Evolutionary conservation across 2,888 invertebrate genomes (phyloP), one percentile per base, ranked within the genome.

Genomic region (Tiliacea citrago): DNA sequence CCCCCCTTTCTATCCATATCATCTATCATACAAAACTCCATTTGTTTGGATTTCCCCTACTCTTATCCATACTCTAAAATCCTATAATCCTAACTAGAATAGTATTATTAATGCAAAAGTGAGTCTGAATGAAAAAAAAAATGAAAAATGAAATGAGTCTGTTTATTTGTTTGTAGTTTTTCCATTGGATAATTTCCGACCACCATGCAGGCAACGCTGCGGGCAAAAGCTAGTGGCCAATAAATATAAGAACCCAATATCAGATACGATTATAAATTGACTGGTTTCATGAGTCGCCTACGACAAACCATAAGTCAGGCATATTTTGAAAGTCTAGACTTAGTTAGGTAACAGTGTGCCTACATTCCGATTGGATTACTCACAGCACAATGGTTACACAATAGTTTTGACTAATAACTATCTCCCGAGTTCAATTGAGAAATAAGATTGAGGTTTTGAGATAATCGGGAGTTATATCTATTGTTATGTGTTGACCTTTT

Each of bases 321-420:
- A 80, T 81, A 81, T 60, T 73, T 53, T 81, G 81, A 65, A 74
- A 73, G 81, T 65, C 81, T 80, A 77, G 77, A 24, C 77, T 6
- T 5, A 0, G 29, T 79, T 60, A 77, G 29, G 78, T 82, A 80
- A 78, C 39, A 55, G 18, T n/a, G 16, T n/a, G 49, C 24, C 73
- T 77, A 73, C 77, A 83, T 83, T 60, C 85, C 77, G 8, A 29
- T 8, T 4, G 47, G 45, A 57, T 83, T 84, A 55, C 68, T 83
- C 82, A 81, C 8, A 39, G 58, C 65, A 77, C 85, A 81, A 81
- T 77, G 12, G 58, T 83, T 84, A 45, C 73, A 62, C 77, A 83
- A 83, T 83, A 57, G 73, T 63, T 72, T 83, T 78, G 72, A 80
- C 72, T 72, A 82, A 77, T 79, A n/a, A 29, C 51, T 60, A 35